A percentile compares a stretch with the other conserved stretches of the same genome.
Evolutionary conservation across 2,888 invertebrate genomes (phyloP).

Genomic region (Teleiodes luculella): DNA sequence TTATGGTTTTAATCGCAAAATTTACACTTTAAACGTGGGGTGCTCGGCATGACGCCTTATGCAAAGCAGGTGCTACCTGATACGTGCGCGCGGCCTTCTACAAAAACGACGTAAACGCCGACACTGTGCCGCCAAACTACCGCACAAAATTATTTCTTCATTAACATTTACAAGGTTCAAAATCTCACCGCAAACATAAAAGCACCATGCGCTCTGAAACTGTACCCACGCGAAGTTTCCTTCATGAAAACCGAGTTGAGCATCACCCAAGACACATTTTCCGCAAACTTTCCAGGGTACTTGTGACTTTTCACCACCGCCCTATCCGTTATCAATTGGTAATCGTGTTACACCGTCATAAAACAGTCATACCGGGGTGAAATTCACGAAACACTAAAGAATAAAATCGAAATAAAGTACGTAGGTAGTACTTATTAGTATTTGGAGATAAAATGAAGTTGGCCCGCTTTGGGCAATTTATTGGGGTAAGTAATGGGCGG

Average conservation of each 20-base stretch:
- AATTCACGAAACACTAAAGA: conserved; percentile 53
- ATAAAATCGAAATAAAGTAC: conserved; percentile 52
- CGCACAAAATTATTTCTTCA: conserved; percentile 26
- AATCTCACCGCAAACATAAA: conserved; percentile 24
- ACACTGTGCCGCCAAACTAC: conserved; percentile 32
- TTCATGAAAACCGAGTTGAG: conserved; percentile 1
- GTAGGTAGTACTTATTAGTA: conserved; percentile 74
- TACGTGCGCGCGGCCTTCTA: conserved; percentile 49
- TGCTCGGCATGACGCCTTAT: conserved; percentile 74
- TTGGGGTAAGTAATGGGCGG: conserved; percentile 78
- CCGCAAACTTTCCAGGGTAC: conserved; percentile 27
- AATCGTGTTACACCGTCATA: conserved; percentile 65
- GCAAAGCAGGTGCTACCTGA: conserved; percentile 78
- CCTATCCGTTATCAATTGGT: conserved; percentile 48
- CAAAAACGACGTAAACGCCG: conserved; percentile 44
- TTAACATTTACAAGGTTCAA: conserved; percentile 24
- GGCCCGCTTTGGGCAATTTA: conserved; percentile 77
- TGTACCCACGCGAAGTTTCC: not conserved
- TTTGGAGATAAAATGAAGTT: conserved; percentile 78
- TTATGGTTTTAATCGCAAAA: conserved; percentile 72
- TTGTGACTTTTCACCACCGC: conserved; percentile 35
- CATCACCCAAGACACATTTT: conserved; percentile 24
- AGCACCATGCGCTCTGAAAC: conserved; percentile 13
- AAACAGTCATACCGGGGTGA: conserved; percentile 61
- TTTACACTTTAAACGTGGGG: conserved; percentile 70